Evolutionary conservation across 2,113 vertebrate genomes (phyloP), one percentile per base, ranked within the genome.

Genomic region (Epinephelus lanceolatus): DNA sequence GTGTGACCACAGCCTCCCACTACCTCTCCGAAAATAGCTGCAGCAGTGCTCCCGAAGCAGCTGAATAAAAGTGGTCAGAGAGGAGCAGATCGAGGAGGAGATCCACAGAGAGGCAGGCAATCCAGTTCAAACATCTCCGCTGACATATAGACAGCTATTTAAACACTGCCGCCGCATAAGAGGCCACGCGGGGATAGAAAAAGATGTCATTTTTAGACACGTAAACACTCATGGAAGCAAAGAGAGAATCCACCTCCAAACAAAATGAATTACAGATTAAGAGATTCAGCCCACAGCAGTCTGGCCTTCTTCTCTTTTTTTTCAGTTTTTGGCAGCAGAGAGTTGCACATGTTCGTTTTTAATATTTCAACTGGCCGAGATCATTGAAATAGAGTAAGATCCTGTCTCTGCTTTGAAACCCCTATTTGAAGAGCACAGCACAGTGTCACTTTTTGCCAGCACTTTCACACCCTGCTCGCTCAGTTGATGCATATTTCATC

Each of bases 1-100:
- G 93, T 94, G 93, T 91, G 94, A 94, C 89, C 93, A 82, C 92
- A 89, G 85, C 91, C 92, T 93, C 93, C 94, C 89, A 94, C 94
- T 65, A 82, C 73, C 71, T 67, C 75, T 88, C 90, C 90, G 89
- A 90, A 94, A 95, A 95, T 95, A 95, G 91, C 91, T 65, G 67
- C 80, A 79, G 81, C 78, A 85, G 86, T 59, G 63, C 72, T 86
- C 86, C 84, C 72, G 53, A 80, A 88, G 83, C 88, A 85, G 83
- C 84, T n/a, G 87, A 85, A 80, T 62, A 85, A 82, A 90, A 70
- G 85, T 92, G 90, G 93, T 80, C 92, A 93, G 86, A 93, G 86
- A 89, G 88, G 80, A 88, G 85, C 84, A 81, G 80, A 78, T 88
- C 76, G 67, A 81, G 86, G 81, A 86, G 82, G 85, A 91, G 91